Evolutionary conservation across 2,888 invertebrate genomes (phyloP).

Genomic region (Epinotia ramella): DNA sequence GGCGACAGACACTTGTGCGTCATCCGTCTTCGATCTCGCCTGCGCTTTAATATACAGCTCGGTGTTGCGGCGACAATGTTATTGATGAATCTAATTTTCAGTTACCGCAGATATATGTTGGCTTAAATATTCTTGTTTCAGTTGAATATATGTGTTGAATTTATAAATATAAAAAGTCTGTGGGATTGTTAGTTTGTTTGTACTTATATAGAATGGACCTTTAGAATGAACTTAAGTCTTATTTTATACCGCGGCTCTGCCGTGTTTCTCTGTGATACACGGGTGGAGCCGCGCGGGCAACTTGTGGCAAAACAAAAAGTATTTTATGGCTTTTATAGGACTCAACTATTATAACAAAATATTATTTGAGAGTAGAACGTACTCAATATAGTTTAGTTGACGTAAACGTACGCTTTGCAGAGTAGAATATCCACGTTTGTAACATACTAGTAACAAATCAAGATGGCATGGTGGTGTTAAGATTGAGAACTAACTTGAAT

Average conservation of each 20-base stretch:
- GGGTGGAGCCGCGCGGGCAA: too few species aligned
- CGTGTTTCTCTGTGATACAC: too few species aligned
- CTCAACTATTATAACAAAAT: too few species aligned
- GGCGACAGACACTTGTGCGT: conserved; percentile 32
- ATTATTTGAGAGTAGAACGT: too few species aligned
- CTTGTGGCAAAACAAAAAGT: too few species aligned
- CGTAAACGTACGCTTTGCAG: neutral
- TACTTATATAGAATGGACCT: too few species aligned
- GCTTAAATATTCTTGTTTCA: neutral
- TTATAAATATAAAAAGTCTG: neutral
- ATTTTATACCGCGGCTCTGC: too few species aligned
- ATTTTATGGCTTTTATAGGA: too few species aligned
- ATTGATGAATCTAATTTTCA: conserved; percentile 32
- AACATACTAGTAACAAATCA: conserved; percentile 39
- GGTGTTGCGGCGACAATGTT: conserved; percentile 31
- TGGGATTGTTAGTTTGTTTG: too few species aligned
- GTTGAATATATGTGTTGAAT: neutral
- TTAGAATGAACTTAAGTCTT: too few species aligned
- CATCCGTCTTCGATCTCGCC: conserved; percentile 29
- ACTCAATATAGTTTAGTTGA: too few species aligned
- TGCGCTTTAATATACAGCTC: conserved; percentile 27
- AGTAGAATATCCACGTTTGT: neutral
- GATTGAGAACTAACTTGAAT: too few species aligned
- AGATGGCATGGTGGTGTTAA: neutral
- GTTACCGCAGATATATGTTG: conserved; percentile 10